These are phyloP conservation scores for Lasioglossum baleicum DNA, from an alignment of 1,140 invertebrate species.

Conservation along the genomic window DNA sequence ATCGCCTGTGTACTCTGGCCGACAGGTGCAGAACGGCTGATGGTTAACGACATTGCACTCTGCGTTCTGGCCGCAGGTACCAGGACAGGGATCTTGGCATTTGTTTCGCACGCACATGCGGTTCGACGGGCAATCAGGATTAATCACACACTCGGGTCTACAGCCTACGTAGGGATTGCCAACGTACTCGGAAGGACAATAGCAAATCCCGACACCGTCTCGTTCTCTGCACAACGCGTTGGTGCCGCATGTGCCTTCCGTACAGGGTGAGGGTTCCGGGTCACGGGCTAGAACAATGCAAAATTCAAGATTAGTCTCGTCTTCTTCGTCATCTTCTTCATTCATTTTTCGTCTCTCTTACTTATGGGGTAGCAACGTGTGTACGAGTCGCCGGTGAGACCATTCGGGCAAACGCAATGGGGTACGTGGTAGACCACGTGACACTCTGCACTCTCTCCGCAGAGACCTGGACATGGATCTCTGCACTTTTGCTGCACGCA, in stretches of 20 bases:
- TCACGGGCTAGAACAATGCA: constrained; percentile 37
- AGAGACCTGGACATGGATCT: constrained; percentile 85
- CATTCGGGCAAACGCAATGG: constrained; percentile 82
- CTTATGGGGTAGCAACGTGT: constrained; percentile 73
- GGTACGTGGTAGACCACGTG: constrained; percentile 84
- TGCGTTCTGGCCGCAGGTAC: constrained; percentile 87
- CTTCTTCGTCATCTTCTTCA: too few relatives aligned
- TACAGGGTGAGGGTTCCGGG: constrained; percentile 78
- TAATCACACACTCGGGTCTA: constrained; percentile 85
- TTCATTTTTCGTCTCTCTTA: constrained; percentile 74
- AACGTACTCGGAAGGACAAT: constrained; percentile 83
- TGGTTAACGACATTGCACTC: constrained; percentile 88
- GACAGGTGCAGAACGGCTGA: constrained; percentile 86
- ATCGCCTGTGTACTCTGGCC: constrained; percentile 86
- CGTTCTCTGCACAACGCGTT: constrained; percentile 80
- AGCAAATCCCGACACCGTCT: constrained; percentile 20
- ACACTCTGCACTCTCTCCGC: constrained; percentile 83
- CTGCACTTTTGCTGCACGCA: constrained; percentile 86
- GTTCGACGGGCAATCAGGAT: constrained; percentile 85
- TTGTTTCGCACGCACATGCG: constrained; percentile 87
- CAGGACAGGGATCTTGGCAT: constrained; percentile 88
- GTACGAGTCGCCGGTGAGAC: constrained; percentile 83
- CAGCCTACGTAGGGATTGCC: constrained; percentile 87
- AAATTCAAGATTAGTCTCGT: constrained; percentile 20
- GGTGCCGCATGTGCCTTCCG: constrained; percentile 82